A percentile compares a stretch with the other conserved stretches of the same genome.
Evolutionary conservation across 2,888 invertebrate species (phyloP).

Genomic region (Pemphredon lugubris): DNA sequence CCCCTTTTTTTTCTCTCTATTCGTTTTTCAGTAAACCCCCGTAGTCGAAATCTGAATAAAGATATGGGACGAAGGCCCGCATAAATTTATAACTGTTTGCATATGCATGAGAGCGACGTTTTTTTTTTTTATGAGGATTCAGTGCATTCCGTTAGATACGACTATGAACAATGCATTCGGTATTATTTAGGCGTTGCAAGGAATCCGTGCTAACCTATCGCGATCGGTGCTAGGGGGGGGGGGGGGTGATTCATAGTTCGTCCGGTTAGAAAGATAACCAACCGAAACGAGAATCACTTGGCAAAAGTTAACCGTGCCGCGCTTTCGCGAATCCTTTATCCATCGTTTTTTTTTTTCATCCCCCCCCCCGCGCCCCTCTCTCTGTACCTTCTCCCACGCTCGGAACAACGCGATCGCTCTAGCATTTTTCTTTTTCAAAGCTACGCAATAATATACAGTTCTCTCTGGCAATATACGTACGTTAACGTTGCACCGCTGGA

Average conservation of each 20-base stretch:
- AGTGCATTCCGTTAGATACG: constrained; percentile 38
- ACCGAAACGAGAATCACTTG: constrained; percentile 3
- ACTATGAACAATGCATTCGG: constrained; percentile 28
- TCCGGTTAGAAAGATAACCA: constrained; percentile 11
- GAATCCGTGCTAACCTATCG: constrained; percentile 10
- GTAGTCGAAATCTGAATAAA: constrained; percentile 40
- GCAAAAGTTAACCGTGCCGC: constrained; percentile 15
- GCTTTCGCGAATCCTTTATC: constrained; percentile 3
- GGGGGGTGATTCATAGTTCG: constrained; percentile 3
- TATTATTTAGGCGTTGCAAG: constrained; percentile 34
- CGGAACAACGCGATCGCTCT: neutral
- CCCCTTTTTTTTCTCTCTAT: neutral
- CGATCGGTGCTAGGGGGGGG: constrained; percentile 1
- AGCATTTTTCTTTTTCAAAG: neutral
- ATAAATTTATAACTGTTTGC: constrained; percentile 46
- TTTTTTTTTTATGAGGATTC: constrained; percentile 30
- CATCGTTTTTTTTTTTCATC: neutral
- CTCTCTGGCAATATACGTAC: neutral
- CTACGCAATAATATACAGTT: neutral
- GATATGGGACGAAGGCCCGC: constrained; percentile 32
- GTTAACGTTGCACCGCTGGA: no score
- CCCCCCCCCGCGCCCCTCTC: neutral
- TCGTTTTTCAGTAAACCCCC: neutral
- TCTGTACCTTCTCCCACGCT: neutral
- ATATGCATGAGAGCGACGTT: constrained; percentile 46